These are phyloP conservation scores for Nesospiza acunhae DNA, from an alignment of 2,113 vertebrate genomes.

Conservation along the genomic window DNA sequence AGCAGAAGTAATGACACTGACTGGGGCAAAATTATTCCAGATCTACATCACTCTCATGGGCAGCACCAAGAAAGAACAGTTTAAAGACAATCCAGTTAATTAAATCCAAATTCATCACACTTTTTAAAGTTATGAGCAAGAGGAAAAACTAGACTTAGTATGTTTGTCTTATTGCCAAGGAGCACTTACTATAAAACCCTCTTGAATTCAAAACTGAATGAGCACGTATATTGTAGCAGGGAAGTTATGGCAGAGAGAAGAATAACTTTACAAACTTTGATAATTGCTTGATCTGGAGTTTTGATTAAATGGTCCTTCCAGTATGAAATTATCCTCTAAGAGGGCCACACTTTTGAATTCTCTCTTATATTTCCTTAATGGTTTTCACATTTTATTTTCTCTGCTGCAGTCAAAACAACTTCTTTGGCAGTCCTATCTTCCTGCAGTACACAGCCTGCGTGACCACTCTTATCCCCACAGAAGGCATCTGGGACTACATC, in stretches of 20 bases:
- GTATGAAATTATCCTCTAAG: neutral
- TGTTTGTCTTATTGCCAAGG: neutral
- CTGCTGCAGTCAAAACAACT: conserved; percentile 52
- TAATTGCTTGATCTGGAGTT: neutral
- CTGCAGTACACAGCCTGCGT: neutral
- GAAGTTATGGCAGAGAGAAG: neutral
- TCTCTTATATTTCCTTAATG: conserved; percentile 22
- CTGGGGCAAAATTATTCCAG: neutral
- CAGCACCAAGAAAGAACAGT: neutral
- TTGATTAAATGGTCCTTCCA: neutral
- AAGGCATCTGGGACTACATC: neutral
- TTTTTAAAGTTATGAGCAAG: neutral
- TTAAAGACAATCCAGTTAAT: neutral
- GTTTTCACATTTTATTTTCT: conserved; percentile 40
- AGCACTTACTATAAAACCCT: neutral
- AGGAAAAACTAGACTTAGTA: neutral
- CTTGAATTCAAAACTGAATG: neutral
- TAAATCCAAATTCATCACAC: neutral
- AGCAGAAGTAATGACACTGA: neutral
- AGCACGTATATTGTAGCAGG: neutral
- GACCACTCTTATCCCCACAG: neutral
- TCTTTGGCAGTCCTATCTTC: neutral
- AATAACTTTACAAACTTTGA: neutral
- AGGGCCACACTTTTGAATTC: neutral
- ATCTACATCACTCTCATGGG: neutral